phyloP scores from a whole-genome alignment of 2,113 vertebrate genomes.

The Protomyctophum bolini region DNA sequence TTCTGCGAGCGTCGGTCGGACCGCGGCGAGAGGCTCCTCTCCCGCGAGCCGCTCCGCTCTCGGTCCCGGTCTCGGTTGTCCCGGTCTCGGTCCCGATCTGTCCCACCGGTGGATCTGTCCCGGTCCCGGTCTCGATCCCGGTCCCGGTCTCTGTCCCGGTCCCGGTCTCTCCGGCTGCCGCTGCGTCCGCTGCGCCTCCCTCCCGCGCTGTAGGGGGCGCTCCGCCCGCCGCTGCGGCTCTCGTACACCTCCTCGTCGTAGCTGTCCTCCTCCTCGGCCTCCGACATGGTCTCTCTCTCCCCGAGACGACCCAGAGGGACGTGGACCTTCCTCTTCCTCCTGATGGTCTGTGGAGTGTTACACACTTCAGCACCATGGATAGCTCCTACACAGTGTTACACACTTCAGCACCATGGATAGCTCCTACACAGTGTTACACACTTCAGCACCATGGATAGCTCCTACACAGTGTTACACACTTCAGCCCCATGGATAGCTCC shows the following conservation, averaged over 20 bases:
- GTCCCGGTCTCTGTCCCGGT: conserved; percentile 34
- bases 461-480: no score
- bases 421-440: no score
- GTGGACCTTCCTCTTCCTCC: conserved; percentile 96
- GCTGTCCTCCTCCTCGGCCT: conserved; percentile 95
- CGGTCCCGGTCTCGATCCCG: conserved; percentile 43
- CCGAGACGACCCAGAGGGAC: conserved; percentile 88
- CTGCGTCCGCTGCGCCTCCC: conserved; percentile 81
- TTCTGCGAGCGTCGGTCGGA: conserved; percentile 91
- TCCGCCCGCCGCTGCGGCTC: conserved; percentile 81
- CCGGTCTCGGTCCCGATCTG: no score
- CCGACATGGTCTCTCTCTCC: conserved; percentile 90
- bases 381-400: no score
- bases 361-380: background rate
- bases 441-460: no score
- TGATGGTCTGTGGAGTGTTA: conserved; percentile 84
- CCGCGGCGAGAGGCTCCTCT: conserved; percentile 90
- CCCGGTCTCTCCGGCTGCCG: conserved; percentile 80
- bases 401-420: no score
- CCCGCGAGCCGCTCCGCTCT: conserved; percentile 90
- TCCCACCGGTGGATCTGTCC: no score
- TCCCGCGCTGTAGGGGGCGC: conserved; percentile 76
- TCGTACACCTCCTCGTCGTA: conserved; percentile 93
- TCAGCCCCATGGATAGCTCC: no score
- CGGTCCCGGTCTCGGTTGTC: conserved; percentile 81